Percentiles rank a stretch among this genome's conserved stretches.
These are phyloP conservation scores for Mandrillus leucophaeus DNA, from an alignment of 2,113 vertebrate species.

Conservation along the genomic window DNA sequence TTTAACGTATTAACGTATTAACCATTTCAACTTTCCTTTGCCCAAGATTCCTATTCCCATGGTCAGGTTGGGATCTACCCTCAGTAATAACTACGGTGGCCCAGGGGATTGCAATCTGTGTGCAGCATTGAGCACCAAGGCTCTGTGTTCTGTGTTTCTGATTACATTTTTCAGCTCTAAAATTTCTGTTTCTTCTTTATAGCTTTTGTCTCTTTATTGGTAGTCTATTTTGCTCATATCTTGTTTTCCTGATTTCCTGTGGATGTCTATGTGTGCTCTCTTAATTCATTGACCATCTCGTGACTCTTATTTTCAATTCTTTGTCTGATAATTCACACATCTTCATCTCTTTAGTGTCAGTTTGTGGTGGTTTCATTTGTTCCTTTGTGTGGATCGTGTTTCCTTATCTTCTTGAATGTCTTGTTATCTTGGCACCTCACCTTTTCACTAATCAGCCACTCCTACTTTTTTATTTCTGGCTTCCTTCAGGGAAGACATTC, in stretches of 20 bases:
- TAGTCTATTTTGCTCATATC: not conserved
- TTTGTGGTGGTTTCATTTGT: not conserved
- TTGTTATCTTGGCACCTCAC: not conserved
- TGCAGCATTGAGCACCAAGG: not conserved
- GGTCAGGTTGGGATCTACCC: not conserved
- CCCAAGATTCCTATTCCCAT: not conserved
- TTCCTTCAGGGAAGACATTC: not conserved
- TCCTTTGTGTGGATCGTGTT: not conserved
- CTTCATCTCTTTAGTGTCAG: not conserved
- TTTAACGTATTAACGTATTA: too few species aligned
- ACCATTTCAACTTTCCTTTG: not conserved
- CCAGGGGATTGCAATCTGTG: not conserved
- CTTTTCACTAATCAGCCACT: not conserved
- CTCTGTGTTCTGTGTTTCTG: not conserved
- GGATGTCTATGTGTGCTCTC: not conserved
- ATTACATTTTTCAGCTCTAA: too few species aligned
- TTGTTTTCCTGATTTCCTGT: not conserved
- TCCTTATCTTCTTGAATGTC: not conserved
- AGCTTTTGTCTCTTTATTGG: not conserved
- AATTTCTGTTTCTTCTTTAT: not conserved
- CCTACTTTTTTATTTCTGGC: not conserved
- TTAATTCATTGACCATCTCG: not conserved
- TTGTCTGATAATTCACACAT: not conserved
- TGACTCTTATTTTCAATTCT: not conserved
- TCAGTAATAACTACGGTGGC: not conserved